phyloP scores from a whole-genome alignment of 2,113 vertebrate genomes.

The Mastomys natalensis region DNA sequence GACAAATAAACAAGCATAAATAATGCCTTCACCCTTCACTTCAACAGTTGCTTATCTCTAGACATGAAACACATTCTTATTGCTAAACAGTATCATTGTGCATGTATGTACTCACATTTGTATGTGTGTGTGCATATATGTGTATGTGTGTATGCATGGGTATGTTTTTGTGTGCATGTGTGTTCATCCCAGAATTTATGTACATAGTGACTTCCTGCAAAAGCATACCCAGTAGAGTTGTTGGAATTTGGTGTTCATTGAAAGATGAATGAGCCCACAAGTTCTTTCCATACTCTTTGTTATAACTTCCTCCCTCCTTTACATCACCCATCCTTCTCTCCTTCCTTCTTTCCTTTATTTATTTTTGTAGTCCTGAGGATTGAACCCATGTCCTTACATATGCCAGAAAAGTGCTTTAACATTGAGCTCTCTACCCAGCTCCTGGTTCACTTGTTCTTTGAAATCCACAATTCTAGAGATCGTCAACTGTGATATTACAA shows the following conservation, averaged over 20 bases:
- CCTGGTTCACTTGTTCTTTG: background rate
- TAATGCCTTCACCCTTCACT: background rate
- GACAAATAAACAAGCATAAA: slow-evolving; percentile 12
- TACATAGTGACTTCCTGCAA: background rate
- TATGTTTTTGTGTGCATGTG: background rate
- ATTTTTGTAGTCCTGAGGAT: background rate
- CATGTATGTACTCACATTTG: no score
- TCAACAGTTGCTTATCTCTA: background rate
- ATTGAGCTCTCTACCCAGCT: background rate
- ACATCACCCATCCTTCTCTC: no score
- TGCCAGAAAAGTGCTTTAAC: background rate
- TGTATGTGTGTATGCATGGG: background rate
- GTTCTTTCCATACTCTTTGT: background rate
- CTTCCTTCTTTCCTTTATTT: background rate
- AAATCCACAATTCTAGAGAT: slow-evolving; percentile 9
- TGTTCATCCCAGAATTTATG: background rate
- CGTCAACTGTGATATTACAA: background rate
- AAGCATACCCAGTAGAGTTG: background rate
- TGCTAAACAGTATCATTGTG: background rate
- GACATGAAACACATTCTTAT: background rate
- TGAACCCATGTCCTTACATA: background rate
- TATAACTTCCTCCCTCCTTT: background rate
- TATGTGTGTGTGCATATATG: no score
- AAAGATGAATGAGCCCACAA: background rate
- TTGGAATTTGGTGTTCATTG: background rate